phyloP scores from a whole-genome alignment of 2,797 vertebrate species.

The Salmo trutta region DNA sequence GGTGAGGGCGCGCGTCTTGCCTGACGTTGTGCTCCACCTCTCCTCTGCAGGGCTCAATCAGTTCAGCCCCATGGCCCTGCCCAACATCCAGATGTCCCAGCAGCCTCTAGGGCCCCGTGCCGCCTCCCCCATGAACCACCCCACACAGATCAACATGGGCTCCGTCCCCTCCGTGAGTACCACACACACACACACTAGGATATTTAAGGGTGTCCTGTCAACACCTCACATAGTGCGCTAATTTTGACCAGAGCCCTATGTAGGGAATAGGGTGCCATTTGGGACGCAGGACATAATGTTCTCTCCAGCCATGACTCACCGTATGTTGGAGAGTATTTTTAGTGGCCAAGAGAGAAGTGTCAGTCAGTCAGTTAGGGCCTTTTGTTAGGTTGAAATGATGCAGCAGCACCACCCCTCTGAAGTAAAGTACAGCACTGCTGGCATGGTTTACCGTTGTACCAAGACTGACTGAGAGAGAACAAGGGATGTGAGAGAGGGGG shows the following conservation, averaged over 20 bases:
- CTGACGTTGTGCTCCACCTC: constrained; percentile 14
- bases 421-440: not conserved
- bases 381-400: not conserved
- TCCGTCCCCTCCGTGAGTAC: constrained; percentile 87
- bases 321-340: not conserved
- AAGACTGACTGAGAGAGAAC: not conserved
- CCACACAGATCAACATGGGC: constrained; percentile 92
- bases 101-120: constrained; percentile 87
- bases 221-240: too few relatives aligned
- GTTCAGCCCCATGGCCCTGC: constrained; percentile 90
- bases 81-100: constrained; percentile 89
- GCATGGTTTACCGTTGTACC: not conserved
- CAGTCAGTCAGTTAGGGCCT: not conserved
- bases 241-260: too few relatives aligned
- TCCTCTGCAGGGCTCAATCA: constrained; percentile 88
- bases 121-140: constrained; percentile 93
- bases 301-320: not conserved
- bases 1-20: not conserved
- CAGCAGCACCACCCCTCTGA: not conserved
- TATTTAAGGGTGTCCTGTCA: not conserved
- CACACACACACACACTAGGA: not conserved
- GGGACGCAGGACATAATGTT: not conserved
- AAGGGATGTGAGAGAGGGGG: not conserved
- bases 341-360: not conserved
- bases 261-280: too few relatives aligned